A percentile compares a stretch with the other conserved stretches of the same genome.
Evolutionary conservation across 1,140 invertebrate species (phyloP).

Genomic region (Hypsibius dujardini): DNA sequence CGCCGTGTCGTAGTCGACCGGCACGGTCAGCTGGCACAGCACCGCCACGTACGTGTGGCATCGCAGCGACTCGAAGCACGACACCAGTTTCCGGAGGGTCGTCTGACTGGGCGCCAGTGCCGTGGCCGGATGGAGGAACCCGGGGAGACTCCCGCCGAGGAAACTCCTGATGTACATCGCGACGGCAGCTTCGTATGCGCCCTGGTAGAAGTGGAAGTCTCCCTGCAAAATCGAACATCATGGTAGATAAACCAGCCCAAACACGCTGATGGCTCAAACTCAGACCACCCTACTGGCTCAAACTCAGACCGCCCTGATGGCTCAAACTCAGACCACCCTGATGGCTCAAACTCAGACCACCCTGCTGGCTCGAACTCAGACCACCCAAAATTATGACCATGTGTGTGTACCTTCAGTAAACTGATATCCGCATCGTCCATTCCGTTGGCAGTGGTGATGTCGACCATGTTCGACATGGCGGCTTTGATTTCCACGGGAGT

Average conservation of each 20-base stretch:
- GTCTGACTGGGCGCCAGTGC: background rate
- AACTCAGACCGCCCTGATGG: background rate
- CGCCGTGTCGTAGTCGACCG: constrained; percentile 13
- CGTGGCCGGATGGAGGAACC: background rate
- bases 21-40: background rate
- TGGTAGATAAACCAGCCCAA: no score
- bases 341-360: background rate
- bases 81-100: background rate
- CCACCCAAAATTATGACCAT: background rate
- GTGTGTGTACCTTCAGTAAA: no score
- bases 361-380: background rate
- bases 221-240: background rate
- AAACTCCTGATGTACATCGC: background rate
- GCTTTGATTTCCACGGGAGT: background rate
- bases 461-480: background rate
- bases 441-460: background rate
- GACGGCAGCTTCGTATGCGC: background rate
- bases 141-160: background rate
- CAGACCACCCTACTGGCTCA: background rate
- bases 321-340: background rate
- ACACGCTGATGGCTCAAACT: background rate
- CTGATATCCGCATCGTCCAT: constrained; percentile 1
- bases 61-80: background rate
- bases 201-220: background rate
- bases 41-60: background rate